These are phyloP conservation scores for Sinocyclocheilus anshuiensis DNA, from an alignment of 2,113 vertebrate species.

Conservation along the genomic window DNA sequence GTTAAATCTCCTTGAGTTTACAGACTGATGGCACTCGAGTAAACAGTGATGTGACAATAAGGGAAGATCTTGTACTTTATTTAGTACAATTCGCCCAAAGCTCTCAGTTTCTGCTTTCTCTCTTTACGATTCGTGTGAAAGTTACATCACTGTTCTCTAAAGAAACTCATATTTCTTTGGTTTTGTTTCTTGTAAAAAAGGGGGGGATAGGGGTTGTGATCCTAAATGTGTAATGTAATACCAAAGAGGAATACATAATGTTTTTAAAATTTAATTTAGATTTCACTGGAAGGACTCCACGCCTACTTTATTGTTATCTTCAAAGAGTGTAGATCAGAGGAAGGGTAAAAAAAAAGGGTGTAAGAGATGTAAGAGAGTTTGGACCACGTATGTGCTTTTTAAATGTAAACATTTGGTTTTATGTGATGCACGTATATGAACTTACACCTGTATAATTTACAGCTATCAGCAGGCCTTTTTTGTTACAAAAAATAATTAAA, in stretches of 20 bases:
- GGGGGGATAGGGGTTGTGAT: constrained; percentile 42
- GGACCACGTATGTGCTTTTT: not conserved
- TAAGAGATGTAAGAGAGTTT: not conserved
- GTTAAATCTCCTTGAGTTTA: constrained; percentile 69
- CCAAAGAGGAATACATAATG: not conserved
- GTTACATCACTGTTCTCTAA: constrained; percentile 62
- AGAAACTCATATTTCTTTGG: constrained; percentile 63
- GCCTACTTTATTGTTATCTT: not conserved
- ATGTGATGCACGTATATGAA: not conserved
- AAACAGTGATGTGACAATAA: constrained; percentile 70
- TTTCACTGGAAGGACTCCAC: not conserved
- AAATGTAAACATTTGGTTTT: not conserved
- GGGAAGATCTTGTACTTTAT: constrained; percentile 64
- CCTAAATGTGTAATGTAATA: constrained; percentile 36
- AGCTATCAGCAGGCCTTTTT: not conserved
- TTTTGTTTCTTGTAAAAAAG: constrained; percentile 33
- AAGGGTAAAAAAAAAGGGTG: not conserved
- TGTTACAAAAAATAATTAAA: not conserved
- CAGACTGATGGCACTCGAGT: constrained; percentile 65
- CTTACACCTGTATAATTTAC: not conserved
- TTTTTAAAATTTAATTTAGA: not conserved
- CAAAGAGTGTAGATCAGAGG: not conserved
- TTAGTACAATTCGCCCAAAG: constrained; percentile 60
- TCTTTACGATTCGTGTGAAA: constrained; percentile 58
- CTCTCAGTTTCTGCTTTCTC: constrained; percentile 52